Percentiles rank a stretch among this genome's conserved stretches.
Evolutionary conservation across 30 jellyfish, hydroid and myxozoan genomes (phyloP).

Genomic region (Aurelia aurita): DNA sequence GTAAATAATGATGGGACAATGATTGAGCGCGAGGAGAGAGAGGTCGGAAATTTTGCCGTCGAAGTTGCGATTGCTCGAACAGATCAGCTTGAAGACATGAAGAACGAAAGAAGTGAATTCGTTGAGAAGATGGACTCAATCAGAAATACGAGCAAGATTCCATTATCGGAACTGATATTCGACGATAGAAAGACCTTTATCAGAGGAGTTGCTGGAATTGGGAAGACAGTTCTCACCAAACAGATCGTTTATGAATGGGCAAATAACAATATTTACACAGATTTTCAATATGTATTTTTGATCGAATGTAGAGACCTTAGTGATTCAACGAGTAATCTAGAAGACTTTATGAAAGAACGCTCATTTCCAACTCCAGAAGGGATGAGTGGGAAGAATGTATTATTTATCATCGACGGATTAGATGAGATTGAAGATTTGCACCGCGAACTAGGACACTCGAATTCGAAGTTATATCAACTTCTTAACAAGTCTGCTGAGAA

Average conservation of each 20-base stretch:
- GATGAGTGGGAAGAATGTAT: neutral
- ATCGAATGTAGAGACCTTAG: neutral
- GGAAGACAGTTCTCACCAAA: neutral
- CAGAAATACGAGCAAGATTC: no score
- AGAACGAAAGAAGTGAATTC: no score
- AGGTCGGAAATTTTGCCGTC: no score
- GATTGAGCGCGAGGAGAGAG: no score
- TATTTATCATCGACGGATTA: neutral
- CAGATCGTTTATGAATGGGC: no score
- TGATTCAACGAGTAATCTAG: neutral
- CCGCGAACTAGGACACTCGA: neutral
- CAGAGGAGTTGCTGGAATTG: slow-evolving; percentile 1
- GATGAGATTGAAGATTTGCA: neutral
- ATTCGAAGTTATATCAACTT: neutral
- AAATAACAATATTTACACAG: no score
- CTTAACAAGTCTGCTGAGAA: neutral
- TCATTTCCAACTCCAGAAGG: neutral
- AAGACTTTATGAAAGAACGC: neutral
- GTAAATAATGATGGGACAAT: no score
- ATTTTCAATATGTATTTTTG: no score
- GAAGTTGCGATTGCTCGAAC: no score
- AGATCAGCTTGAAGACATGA: no score
- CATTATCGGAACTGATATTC: neutral
- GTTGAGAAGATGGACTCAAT: no score
- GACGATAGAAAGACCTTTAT: neutral